A percentile compares a stretch with the other conserved stretches of the same genome.
These are phyloP conservation scores for Malacosoma neustria DNA, from an alignment of 2,888 invertebrate species.

Conservation along the genomic window DNA sequence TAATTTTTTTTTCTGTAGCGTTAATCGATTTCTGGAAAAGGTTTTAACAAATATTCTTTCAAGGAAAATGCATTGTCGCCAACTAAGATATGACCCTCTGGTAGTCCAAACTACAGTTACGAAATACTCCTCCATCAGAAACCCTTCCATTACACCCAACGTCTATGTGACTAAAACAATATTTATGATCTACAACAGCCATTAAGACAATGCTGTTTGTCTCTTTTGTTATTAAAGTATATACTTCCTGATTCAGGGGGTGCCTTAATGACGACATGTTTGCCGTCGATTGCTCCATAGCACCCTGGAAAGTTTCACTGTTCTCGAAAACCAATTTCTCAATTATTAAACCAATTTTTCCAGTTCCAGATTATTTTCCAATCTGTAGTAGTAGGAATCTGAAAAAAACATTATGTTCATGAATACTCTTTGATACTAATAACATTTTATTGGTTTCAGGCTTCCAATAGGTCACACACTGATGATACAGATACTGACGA, in stretches of 20 bases:
- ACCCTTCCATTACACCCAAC: constrained; percentile 18
- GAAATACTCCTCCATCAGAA: constrained; percentile 20
- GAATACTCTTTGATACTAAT: constrained; percentile 8
- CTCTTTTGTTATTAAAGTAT: constrained; percentile 20
- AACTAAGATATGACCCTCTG: constrained; percentile 9
- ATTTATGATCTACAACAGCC: constrained; percentile 19
- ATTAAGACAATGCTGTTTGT: constrained; percentile 18
- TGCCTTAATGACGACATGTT: constrained; percentile 9
- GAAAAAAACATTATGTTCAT: constrained; percentile 5
- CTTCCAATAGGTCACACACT: constrained; percentile 15
- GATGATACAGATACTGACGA: constrained; percentile 18
- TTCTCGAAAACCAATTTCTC: constrained; percentile 1
- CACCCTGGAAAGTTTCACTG: constrained; percentile 5
- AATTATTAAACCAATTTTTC: no score
- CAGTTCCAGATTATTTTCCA: constrained; percentile 2
- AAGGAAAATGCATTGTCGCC: constrained; percentile 14
- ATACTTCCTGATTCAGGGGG: constrained; percentile 14
- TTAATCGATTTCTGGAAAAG: constrained; percentile 3
- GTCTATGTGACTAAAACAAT: constrained; percentile 19
- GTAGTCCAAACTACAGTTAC: constrained; percentile 14
- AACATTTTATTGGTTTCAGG: constrained; percentile 14
- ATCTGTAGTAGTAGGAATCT: constrained; percentile 1
- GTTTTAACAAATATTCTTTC: constrained; percentile 16
- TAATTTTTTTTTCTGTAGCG: no score
- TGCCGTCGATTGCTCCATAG: constrained; percentile 11